phyloP scores from a whole-genome alignment of 2,113 vertebrate genomes.

The Corythoichthys intestinalis region DNA sequence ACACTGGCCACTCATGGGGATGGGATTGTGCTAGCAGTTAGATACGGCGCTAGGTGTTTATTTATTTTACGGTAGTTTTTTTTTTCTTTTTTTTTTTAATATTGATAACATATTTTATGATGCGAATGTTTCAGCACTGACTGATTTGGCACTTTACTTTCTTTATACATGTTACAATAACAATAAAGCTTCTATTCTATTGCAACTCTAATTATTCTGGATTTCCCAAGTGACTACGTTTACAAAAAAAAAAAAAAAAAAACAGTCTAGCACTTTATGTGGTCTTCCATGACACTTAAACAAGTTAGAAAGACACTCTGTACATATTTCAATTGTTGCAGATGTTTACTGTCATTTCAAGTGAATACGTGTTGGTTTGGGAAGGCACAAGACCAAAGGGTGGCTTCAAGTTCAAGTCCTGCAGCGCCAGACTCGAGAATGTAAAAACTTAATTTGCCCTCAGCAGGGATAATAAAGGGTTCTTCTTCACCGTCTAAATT shows the following conservation, averaged over 20 bases:
- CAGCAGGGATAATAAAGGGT: not conserved
- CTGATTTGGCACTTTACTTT: too few species aligned
- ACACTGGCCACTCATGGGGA: too few species aligned
- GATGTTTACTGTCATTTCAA: not conserved
- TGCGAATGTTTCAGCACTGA: too few species aligned
- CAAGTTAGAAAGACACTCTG: not conserved
- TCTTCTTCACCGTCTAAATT: not conserved
- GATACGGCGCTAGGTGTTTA: too few species aligned
- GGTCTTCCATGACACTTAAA: not conserved
- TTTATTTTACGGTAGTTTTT: too few species aligned
- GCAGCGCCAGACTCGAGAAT: not conserved
- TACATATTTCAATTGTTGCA: conserved; percentile 1
- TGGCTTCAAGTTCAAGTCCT: conserved; percentile 5
- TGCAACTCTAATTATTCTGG: not conserved
- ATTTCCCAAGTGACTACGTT: not conserved
- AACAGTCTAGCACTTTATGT: not conserved
- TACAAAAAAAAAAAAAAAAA: not conserved
- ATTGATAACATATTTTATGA: too few species aligned
- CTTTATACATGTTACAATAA: not conserved
- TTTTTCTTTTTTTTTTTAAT: too few species aligned
- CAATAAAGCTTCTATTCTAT: not conserved
- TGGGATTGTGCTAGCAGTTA: too few species aligned
- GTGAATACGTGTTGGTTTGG: not conserved
- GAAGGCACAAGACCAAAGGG: not conserved
- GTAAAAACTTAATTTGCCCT: not conserved